Evolutionary conservation across 2,797 vertebrate species (phyloP), one percentile per base, ranked within the genome.

Genomic region (Echiichthys vipera): DNA sequence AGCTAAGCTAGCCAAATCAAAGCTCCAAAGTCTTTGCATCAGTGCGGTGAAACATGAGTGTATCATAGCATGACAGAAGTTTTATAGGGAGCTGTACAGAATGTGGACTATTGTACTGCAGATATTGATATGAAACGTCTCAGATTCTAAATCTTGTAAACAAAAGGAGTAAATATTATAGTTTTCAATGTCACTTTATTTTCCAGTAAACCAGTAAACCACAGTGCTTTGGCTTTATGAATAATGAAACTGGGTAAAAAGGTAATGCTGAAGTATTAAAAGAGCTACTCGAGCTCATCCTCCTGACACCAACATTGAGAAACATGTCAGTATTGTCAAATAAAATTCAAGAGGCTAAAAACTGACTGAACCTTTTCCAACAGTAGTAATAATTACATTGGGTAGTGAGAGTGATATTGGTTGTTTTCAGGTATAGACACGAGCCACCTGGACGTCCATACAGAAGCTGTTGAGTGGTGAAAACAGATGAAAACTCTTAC

Each of bases 401-500:
- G 1, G 11, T 12, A 12, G 20, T 4, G 20, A 40, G 42, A 36
- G 27, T 73, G 20, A 3, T 5, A 9, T 36, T 37, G 24, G n/a
- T 36, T 36, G 39, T 49, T 74, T 68, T 30, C 17, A 73, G 32
- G 24, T 43, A 4, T 6, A 46, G 74, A 61, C 64, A 59, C 8
- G 1, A 65, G 65, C 43, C 37, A 40, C 0, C 32, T 55, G 47
- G 15, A 53, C 58, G 27, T 61, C 27, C 40, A 53, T 24, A 55
- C 29, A 25, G 42, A 50, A 65, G 55, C 43, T 25, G 34, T 2
- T 58, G 18, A 66, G 30, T 53, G 63, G 46, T 70, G 66, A 54
- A 50, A 85, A 87, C 77, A 72, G 83, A 90, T 89, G 77, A 79
- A 85, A 88, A 53, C n/a, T 49, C 72, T 72, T 37, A 84, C 71